A percentile compares a stretch with the other conserved stretches of the same genome.
Evolutionary conservation across 1,140 invertebrate species (phyloP).

Genomic region (Atopsyche davidsoni): DNA sequence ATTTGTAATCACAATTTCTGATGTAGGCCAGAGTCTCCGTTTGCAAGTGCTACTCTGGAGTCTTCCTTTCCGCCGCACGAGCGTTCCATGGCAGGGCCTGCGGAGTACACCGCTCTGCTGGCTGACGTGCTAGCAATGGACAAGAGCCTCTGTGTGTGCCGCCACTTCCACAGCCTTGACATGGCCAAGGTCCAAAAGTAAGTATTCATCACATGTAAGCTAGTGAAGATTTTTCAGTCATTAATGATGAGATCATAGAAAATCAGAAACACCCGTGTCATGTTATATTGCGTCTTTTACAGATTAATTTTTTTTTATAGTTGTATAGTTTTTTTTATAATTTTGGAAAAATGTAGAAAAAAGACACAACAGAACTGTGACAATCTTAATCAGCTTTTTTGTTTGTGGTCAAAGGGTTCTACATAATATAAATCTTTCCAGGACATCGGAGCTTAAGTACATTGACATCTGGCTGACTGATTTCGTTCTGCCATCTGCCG

Average conservation of each 20-base stretch:
- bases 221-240: too few species aligned
- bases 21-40: conserved; percentile 28
- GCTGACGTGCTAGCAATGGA: conserved; percentile 82
- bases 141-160: conserved; percentile 91
- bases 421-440: conserved; percentile 31
- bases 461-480: conserved; percentile 98
- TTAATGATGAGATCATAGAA: too few species aligned
- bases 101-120: conserved; percentile 87
- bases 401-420: too few species aligned
- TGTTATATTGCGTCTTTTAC: too few species aligned
- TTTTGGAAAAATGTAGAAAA: too few species aligned
- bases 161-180: conserved; percentile 84
- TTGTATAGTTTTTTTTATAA: too few species aligned
- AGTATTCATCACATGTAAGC: conserved; percentile 33
- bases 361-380: too few species aligned
- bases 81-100: conserved; percentile 29
- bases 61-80: conserved; percentile 22
- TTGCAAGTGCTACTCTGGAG: conserved; percentile 22
- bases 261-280: too few species aligned
- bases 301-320: too few species aligned
- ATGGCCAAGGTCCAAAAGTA: conserved; percentile 65
- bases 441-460: conserved; percentile 60
- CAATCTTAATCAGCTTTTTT: too few species aligned
- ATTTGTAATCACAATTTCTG: conserved; percentile 33
- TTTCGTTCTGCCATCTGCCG: conserved; percentile 68